Evolutionary conservation across 2,797 vertebrate species (phyloP).

Genomic region (Garrulus glandarius): DNA sequence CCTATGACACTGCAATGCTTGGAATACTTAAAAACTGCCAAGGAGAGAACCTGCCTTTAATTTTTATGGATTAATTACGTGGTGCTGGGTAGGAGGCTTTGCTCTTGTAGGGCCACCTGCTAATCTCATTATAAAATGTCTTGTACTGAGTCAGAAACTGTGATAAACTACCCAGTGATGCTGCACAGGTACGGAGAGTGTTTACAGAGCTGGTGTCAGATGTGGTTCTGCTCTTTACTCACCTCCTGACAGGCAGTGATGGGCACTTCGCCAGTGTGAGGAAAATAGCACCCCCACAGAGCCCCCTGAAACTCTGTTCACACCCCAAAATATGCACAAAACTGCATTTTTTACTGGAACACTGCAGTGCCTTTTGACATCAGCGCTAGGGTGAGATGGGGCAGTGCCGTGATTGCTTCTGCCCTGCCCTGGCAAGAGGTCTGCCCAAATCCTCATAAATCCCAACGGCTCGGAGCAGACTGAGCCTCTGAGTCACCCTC

Average conservation of each 20-base stretch:
- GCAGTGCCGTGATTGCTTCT: fast-evolving
- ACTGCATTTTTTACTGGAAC: fast-evolving
- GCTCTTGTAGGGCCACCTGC: background rate
- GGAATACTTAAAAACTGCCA: background rate
- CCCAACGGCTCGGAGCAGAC: background rate
- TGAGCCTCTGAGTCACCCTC: background rate
- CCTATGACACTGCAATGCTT: background rate
- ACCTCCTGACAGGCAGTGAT: background rate
- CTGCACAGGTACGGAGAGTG: background rate
- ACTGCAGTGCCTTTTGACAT: background rate
- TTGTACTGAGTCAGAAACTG: background rate
- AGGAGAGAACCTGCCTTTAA: background rate
- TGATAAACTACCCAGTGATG: background rate
- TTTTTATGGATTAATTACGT: conserved; percentile 49
- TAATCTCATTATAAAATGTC: conserved; percentile 20
- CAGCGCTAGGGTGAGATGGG: fast-evolving
- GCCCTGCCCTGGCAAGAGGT: background rate
- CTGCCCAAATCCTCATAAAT: background rate
- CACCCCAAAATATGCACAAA: fast-evolving
- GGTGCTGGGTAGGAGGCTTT: conserved; percentile 31
- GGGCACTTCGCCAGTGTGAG: fast-evolving
- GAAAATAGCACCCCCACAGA: fast-evolving
- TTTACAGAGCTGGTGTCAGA: background rate
- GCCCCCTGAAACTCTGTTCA: background rate
- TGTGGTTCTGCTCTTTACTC: background rate